Evolutionary conservation across 2,888 invertebrate genomes (phyloP), one percentile per base, ranked within the genome.

Genomic region (Sepioteuthis lessoniana): DNA sequence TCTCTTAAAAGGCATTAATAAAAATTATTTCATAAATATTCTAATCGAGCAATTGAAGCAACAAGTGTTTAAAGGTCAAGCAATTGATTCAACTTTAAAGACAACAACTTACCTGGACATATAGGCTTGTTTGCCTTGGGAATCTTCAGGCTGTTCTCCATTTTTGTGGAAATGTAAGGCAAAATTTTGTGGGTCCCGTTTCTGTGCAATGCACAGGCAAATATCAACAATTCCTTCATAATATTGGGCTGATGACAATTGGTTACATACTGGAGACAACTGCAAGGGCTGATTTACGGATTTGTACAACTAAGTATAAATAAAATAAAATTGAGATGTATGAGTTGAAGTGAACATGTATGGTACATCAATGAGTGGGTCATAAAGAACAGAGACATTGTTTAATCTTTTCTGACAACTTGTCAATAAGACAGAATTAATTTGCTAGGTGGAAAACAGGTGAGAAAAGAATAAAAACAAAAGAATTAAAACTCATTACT

Each of bases 201-300:
- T 98, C 93, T 98, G 98, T 0, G 99, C 99, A 96, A 98, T 98
- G 21, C 98, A 98, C 3, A 98, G 98, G 96, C 98, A 98, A 47
- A 99, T 97, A 96, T 99, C 99, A 28, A 99, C 98, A 4, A 99
- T 98, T 0, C 99, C 99, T 46, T 98, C 98, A 97, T 98, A 99
- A 96, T 98, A 99, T 37, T 96, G 97, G 93, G 98, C 98, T 1
- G 98, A 97, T 21, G 98, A 98, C 95, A 99, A 98, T 97, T 99
- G 98, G 93, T 98, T 98, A 96, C 99, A 99, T 91, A 99, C 98
- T 94, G 98, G 98, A 5, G 98, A 98, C 92, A 99, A 97, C 97
- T 99, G 99, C 50, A 99, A 98, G 95, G 98, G 98, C 1, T 98
- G 98, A 1, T 98, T 98, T 38, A 99, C 99, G 96, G 98, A 98